Evolutionary conservation across 2,888 invertebrate species (phyloP), one percentile per base, ranked within the genome.

Genomic region (Epicampocera succincta): DNA sequence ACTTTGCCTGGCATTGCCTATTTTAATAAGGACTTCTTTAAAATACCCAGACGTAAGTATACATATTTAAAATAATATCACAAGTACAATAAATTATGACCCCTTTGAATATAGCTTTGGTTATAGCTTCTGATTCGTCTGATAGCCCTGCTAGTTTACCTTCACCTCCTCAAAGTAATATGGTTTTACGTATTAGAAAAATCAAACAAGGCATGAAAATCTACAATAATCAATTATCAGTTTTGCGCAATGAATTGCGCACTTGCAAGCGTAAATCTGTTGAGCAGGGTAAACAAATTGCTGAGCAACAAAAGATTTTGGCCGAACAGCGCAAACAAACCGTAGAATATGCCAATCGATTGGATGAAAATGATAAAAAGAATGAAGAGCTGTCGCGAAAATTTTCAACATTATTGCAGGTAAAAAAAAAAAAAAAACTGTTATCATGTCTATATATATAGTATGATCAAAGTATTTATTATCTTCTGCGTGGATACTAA

Each of bases 151-250:
- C 87, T 21, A 86, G 92, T 63, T 92, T 93, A 3, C 93, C 93
- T 85, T 93, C 94, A 72, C 94, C 95, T 85, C 95, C 96, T 1
- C 96, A 96, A 90, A 95, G 95, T 85, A 96, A 96, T 87, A 96
- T 96, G 94, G 96, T 96, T 84, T 92, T 97, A 82, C 93, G 96
- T 84, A 96, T 97, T 90, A 94, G 96, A 84, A 95, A 96, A 90
- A 96, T 97, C 85, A 96, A 96, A 87, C 96, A 96, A 90, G 96
- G 96, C 84, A 96, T 97, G 96, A 96, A 96, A 90, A 94, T 94
- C 89, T 96, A 96, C 91, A 96, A 95, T 88, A 95, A 95, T 88
- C 96, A 96, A 88, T 90, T 97, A 85, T 94, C 95, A 13, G 93
- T 95, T 68, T 91, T 96, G 89, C 94, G 96, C 75, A 95, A 95